Conservation (phyloP, 2,888 invertebrate genomes). For the Podotricha telesiphe region DNA sequence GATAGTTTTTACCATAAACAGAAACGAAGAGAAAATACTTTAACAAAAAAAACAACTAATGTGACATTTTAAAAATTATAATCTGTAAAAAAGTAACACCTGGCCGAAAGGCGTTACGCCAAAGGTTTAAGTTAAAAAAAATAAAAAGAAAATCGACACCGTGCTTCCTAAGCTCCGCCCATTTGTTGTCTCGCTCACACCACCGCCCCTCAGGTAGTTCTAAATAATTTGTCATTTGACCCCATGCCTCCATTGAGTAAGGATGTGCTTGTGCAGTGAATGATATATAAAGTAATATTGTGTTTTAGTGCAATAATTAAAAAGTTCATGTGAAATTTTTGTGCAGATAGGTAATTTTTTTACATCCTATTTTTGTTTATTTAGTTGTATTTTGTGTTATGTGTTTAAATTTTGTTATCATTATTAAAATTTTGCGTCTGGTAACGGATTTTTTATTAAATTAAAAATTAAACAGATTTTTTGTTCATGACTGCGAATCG, state of each 20-base stretch:
- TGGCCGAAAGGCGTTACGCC: constrained; percentile 45
- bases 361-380: no score
- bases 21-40: not conserved
- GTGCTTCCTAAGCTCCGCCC: constrained; percentile 56
- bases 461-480: no score
- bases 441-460: no score
- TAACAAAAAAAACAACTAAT: constrained; percentile 1
- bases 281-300: constrained; percentile 21
- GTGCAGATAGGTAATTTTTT: constrained; percentile 22
- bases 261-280: constrained; percentile 60
- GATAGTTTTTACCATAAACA: not conserved
- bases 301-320: constrained; percentile 37
- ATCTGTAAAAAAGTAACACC: constrained; percentile 42
- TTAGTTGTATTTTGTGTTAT: no score
- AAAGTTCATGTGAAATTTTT: constrained; percentile 7
- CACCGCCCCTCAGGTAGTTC: constrained; percentile 50
- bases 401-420: not conserved
- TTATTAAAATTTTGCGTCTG: not conserved
- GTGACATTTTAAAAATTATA: constrained; percentile 16
- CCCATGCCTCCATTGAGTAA: constrained; percentile 60
- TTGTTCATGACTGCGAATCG: no score
- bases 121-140: constrained; percentile 38
- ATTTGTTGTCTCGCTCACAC: constrained; percentile 51
- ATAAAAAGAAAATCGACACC: constrained; percentile 46
- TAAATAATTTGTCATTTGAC: constrained; percentile 77